A percentile compares a stretch with the other conserved stretches of the same genome.
These are phyloP conservation scores for Callionymus lyra DNA, from an alignment of 2,113 vertebrate genomes.

Conservation along the genomic window DNA sequence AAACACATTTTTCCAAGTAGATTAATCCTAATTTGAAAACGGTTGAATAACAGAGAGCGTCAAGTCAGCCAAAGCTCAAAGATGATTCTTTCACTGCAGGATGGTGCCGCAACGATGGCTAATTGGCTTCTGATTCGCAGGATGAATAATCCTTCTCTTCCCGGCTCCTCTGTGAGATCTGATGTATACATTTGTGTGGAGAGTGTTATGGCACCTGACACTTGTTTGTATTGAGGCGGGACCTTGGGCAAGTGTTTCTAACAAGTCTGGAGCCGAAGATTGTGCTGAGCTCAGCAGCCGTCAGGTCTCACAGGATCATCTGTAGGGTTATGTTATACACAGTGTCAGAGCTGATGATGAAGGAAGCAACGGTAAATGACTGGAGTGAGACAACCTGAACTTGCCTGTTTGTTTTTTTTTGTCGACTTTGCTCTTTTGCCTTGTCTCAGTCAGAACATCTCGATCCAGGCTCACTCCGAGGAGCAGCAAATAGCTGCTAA, in stretches of 20 bases:
- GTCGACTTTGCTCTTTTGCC: background rate
- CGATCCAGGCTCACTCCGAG: too few relatives aligned
- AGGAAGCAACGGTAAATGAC: slow-evolving; percentile 11
- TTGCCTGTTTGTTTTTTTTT: background rate
- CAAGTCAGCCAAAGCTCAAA: slow-evolving; percentile 15
- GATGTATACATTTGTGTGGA: slow-evolving; percentile 10
- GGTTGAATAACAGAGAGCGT: background rate
- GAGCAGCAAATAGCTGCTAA: too few relatives aligned
- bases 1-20: slow-evolving; percentile 14
- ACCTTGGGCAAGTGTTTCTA: slow-evolving; percentile 22
- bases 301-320: slow-evolving; percentile 7
- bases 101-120: slow-evolving; percentile 14
- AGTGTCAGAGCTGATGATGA: slow-evolving; percentile 14
- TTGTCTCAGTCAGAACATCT: too few relatives aligned
- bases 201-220: slow-evolving; percentile 29
- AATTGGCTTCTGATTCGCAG: slow-evolving; percentile 23
- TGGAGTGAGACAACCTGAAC: slow-evolving; percentile 4
- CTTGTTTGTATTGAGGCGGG: slow-evolving; percentile 11
- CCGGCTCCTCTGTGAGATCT: too few relatives aligned
- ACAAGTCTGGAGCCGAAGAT: slow-evolving; percentile 18
- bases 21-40: slow-evolving; percentile 7
- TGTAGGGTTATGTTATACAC: slow-evolving; percentile 12
- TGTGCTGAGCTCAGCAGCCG: slow-evolving; percentile 17
- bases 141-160: too few relatives aligned
- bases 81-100: slow-evolving; percentile 28